Evolutionary conservation across 2,888 invertebrate species (phyloP).

Genomic region (Tachina grossa): DNA sequence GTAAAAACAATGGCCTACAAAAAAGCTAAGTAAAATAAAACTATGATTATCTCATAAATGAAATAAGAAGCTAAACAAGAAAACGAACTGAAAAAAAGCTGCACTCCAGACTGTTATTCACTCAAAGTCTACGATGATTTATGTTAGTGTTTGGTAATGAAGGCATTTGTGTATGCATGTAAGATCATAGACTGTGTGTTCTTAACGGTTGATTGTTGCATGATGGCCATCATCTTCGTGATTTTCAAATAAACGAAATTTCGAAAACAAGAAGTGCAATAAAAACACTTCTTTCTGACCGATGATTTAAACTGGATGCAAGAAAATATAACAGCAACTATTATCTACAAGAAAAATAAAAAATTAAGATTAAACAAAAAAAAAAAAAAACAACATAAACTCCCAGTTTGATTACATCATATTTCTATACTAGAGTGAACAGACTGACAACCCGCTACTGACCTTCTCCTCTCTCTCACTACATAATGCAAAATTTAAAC

Average conservation of each 20-base stretch:
- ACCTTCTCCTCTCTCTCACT: background rate
- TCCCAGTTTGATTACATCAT: constrained; percentile 58
- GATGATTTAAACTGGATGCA: constrained; percentile 50
- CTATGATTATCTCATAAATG: constrained; percentile 63
- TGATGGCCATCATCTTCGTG: constrained; percentile 38
- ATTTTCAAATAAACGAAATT: constrained; percentile 34
- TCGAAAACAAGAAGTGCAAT: constrained; percentile 17
- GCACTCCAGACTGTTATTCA: constrained; percentile 26
- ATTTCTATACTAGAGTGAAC: constrained; percentile 48
- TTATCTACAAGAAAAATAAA: constrained; percentile 11
- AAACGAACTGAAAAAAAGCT: constrained; percentile 33
- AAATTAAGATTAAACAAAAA: background rate
- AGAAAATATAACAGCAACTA: constrained; percentile 33
- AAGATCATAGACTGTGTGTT: constrained; percentile 20
- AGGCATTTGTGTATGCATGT: background rate
- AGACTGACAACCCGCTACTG: constrained; percentile 14
- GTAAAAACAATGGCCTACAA: constrained; percentile 56
- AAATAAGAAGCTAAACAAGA: constrained; percentile 51
- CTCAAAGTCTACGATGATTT: constrained; percentile 12
- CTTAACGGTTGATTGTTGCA: constrained; percentile 33
- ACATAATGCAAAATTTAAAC: background rate
- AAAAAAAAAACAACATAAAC: constrained; percentile 17
- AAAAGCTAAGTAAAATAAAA: constrained; percentile 47
- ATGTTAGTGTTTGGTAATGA: background rate
- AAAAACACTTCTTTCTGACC: constrained; percentile 50